A percentile compares a stretch with the other conserved stretches of the same genome.
Evolutionary conservation across 2,797 vertebrate species (phyloP).

Genomic region (Pogonophryne albipinna): DNA sequence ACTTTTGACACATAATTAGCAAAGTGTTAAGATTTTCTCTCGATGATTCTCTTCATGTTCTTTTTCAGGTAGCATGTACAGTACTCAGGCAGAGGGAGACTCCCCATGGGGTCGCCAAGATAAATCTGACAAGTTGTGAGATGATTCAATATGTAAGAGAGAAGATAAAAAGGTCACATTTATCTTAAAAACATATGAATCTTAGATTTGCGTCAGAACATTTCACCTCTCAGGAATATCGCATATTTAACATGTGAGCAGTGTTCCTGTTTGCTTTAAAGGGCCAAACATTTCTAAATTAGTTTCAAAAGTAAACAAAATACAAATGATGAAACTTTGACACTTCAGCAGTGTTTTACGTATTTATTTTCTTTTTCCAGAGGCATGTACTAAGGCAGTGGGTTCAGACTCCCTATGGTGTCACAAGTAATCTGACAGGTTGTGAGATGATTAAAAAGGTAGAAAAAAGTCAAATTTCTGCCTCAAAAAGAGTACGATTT

Average conservation of each 20-base stretch:
- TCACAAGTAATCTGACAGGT: neutral
- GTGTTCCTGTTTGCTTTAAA: too few species aligned
- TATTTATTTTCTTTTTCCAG: neutral
- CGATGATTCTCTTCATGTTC: neutral
- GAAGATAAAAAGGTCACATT: neutral
- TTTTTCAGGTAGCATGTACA: neutral
- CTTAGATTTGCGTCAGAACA: neutral
- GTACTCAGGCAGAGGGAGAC: neutral
- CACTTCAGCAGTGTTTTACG: neutral
- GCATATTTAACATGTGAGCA: neutral
- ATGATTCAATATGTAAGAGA: conserved; percentile 9
- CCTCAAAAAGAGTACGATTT: neutral
- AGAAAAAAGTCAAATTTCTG: neutral
- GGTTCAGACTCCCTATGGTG: neutral
- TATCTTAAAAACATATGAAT: neutral
- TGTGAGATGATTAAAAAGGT: conserved; percentile 8
- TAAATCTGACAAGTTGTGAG: neutral
- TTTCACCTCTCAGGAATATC: neutral
- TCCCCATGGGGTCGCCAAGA: neutral
- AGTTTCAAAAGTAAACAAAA: neutral
- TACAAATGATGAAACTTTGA: neutral
- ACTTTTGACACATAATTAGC: neutral
- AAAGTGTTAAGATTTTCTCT: neutral
- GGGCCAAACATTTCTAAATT: neutral
- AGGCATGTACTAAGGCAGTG: neutral